These are phyloP conservation scores for Drosophila hamatofila DNA, from an alignment of 2,888 invertebrate genomes.

Conservation along the genomic window DNA sequence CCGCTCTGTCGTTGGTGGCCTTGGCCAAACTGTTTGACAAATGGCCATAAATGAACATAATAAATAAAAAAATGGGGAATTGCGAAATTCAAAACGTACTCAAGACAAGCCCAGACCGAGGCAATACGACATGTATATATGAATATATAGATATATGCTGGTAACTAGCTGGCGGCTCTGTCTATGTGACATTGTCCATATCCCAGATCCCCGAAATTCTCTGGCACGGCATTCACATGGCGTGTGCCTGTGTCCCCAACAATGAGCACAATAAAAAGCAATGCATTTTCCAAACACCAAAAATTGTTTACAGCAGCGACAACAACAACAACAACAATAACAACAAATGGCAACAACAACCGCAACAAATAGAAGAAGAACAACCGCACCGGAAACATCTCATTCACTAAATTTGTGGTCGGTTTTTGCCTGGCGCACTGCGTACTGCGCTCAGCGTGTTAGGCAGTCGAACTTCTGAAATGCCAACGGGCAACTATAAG, in stretches of 20 bases:
- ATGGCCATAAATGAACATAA: conserved; percentile 79
- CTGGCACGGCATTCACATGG: conserved; percentile 45
- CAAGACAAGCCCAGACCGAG: conserved; percentile 40
- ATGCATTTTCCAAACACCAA: conserved; percentile 82
- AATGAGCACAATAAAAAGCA: conserved; percentile 80
- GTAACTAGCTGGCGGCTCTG: conserved; percentile 52
- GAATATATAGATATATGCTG: background rate
- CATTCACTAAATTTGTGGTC: conserved; percentile 83
- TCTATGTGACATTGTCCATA: conserved; percentile 30
- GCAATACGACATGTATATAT: background rate
- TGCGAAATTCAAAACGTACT: conserved; percentile 64
- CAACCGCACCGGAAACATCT: conserved; percentile 83
- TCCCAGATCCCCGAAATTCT: conserved; percentile 17
- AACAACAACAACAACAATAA: conserved; percentile 34
- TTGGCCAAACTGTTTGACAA: conserved; percentile 72
- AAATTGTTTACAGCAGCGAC: conserved; percentile 69
- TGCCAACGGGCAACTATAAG: conserved; percentile 62
- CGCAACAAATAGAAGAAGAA: conserved; percentile 51
- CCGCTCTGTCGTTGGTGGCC: conserved; percentile 48
- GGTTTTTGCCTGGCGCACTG: conserved; percentile 65
- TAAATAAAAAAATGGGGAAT: conserved; percentile 67
- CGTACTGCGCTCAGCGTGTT: conserved; percentile 49
- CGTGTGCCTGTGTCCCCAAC: conserved; percentile 65
- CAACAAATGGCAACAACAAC: conserved; percentile 29
- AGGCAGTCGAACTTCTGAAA: conserved; percentile 80